A percentile compares a stretch with the other conserved stretches of the same genome.
Evolutionary conservation across 1,140 invertebrate genomes (phyloP).

Genomic region (Drosophila eugracilis): DNA sequence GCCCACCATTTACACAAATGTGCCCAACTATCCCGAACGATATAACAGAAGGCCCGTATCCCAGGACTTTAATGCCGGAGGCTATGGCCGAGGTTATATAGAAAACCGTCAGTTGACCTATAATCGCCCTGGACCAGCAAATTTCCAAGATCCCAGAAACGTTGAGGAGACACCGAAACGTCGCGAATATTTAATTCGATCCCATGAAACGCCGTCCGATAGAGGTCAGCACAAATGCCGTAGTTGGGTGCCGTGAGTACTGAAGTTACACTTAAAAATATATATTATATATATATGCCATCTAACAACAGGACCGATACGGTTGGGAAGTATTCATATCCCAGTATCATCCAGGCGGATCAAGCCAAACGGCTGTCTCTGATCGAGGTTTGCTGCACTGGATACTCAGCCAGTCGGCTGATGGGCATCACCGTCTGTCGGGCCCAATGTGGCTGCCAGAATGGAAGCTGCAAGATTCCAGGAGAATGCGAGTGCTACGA

Average conservation of each 20-base stretch:
- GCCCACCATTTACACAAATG: conserved; percentile 7
- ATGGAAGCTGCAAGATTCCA: conserved; percentile 86
- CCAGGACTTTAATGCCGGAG: conserved; percentile 10
- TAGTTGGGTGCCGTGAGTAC: conserved; percentile 78
- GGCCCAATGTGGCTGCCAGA: conserved; percentile 86
- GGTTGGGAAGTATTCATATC: conserved; percentile 51
- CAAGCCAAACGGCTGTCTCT: conserved; percentile 42
- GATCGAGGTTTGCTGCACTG: conserved; percentile 86
- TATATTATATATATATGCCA: neutral
- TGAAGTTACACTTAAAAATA: neutral
- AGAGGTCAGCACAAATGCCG: conserved; percentile 58
- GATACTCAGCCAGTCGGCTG: conserved; percentile 86
- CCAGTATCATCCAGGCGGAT: conserved; percentile 56
- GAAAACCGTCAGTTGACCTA: conserved; percentile 30
- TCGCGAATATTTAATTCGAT: conserved; percentile 55
- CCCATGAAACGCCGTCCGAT: conserved; percentile 39
- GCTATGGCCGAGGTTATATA: conserved; percentile 5
- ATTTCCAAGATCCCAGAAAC: conserved; percentile 12
- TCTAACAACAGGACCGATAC: conserved; percentile 55
- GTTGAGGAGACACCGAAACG: conserved; percentile 10
- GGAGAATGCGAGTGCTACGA: conserved; percentile 86
- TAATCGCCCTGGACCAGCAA: conserved; percentile 29
- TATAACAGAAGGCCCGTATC: conserved; percentile 20
- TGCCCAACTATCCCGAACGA: conserved; percentile 44
- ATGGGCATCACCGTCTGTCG: conserved; percentile 84